Conservation (phyloP, 2,888 invertebrate genomes). For the Ophioninae sp. region DNA sequence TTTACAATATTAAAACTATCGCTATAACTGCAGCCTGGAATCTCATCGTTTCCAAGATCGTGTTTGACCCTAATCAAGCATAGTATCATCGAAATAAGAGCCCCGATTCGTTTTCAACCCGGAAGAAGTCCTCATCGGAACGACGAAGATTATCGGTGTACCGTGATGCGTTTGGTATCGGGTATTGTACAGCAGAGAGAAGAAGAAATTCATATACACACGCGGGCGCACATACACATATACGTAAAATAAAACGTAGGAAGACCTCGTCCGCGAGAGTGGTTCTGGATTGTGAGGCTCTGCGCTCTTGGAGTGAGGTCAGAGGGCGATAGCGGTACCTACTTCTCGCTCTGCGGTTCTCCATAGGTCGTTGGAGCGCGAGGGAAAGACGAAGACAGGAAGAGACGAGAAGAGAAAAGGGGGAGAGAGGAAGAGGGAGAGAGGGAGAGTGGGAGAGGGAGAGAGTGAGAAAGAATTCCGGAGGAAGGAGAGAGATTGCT, state of each 20-base stretch:
- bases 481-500: conserved; percentile 47
- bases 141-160: conserved; percentile 65
- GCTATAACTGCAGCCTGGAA: not conserved
- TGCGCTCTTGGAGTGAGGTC: conserved; percentile 74
- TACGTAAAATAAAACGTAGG: conserved; percentile 63
- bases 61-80: conserved; percentile 17
- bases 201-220: conserved; percentile 11
- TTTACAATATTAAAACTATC: conserved; percentile 16
- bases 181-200: conserved; percentile 38
- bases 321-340: conserved; percentile 81
- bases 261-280: conserved; percentile 74
- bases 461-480: not conserved
- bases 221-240: not conserved
- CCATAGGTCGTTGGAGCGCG: conserved; percentile 39
- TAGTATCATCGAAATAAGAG: conserved; percentile 21
- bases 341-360: conserved; percentile 73
- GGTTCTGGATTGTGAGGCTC: conserved; percentile 45
- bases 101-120: conserved; percentile 43
- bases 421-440: conserved; percentile 39
- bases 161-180: conserved; percentile 48
- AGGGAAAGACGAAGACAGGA: conserved; percentile 32
- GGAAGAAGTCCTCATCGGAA: conserved; percentile 50
- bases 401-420: conserved; percentile 23
- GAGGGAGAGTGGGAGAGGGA: conserved; percentile 5
- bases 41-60: conserved; percentile 27